Base-by-base conservation (phyloP, 2,888 invertebrate genomes). In the Clunio marinus region DNA sequence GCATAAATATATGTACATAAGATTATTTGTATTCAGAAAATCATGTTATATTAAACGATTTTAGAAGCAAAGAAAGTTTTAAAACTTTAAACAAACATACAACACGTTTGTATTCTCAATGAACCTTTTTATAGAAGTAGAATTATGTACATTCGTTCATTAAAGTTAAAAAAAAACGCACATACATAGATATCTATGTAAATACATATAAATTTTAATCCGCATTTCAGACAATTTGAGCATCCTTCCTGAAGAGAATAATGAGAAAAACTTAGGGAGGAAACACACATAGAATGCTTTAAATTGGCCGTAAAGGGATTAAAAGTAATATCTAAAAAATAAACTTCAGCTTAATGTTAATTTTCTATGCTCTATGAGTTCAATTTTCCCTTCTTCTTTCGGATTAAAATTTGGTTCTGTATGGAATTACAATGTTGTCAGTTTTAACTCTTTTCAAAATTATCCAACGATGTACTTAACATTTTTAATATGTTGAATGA, bases 1-100 rank as follows among this genome's bases (percentile, higher is more conserved):
- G n/a, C n/a, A n/a, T n/a, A n/a, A n/a, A n/a, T n/a, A n/a, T n/a
- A n/a, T n/a, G n/a, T n/a, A n/a, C n/a, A n/a, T n/a, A n/a, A n/a
- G n/a, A n/a, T n/a, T n/a, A n/a, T n/a, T n/a, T n/a, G n/a, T n/a
- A n/a, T n/a, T n/a, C n/a, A n/a, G 59, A 28, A 55, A 66, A 66
- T 55, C 66, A 66, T 66, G 66, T 66, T 55, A 55, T 55, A 66
- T 55, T 66, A 66, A 66, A 25, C 20, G 55, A 55, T 66, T 66
- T 66, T 32, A 66, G 13, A 20, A 55, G 25, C 27, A 25, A 22
- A 66, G n/a, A 55, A 55, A 32, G 2, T 10, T 28, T 55, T 55
- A 66, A 66, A 66, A 66, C 66, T 66, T 55, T 66, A 55, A 66
- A 55, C n/a, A 66, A 66, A 66, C 66, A 66, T 20, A 58, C 17